Evolutionary conservation across 2,888 invertebrate species (phyloP).

Genomic region (Apocheima hispidaria): DNA sequence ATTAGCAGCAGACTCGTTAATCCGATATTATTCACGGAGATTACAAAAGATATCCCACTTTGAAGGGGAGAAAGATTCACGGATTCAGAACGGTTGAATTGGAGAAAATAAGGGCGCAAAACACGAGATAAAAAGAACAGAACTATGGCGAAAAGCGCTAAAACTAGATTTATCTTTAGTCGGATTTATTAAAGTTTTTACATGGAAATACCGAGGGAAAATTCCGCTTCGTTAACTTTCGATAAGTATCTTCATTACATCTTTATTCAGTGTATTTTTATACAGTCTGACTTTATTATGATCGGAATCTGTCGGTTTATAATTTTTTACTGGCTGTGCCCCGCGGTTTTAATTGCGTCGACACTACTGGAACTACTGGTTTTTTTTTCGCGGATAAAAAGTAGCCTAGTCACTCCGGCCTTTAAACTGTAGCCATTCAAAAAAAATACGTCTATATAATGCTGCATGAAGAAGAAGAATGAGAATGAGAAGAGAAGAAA

Average conservation of each 20-base stretch:
- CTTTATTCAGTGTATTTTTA: neutral
- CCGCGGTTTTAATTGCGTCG: no score
- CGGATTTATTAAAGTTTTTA: constrained; percentile 21
- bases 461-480: no score
- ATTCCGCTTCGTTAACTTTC: constrained; percentile 6
- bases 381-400: no score
- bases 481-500: no score
- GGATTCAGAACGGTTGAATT: constrained; percentile 25
- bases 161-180: constrained; percentile 22
- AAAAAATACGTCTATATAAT: no score
- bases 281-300: neutral
- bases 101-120: constrained; percentile 29
- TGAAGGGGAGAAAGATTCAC: constrained; percentile 65
- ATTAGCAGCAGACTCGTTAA: constrained; percentile 70
- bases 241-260: neutral
- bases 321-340: no score
- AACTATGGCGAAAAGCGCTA: constrained; percentile 17
- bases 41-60: constrained; percentile 76
- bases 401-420: no score
- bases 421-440: no score
- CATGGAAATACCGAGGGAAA: constrained; percentile 1
- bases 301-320: neutral
- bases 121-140: constrained; percentile 23
- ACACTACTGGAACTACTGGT: no score
- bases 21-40: constrained; percentile 74